Conservation (phyloP, 2,797 vertebrate species). For the Phyllotis vaccarum region DNA sequence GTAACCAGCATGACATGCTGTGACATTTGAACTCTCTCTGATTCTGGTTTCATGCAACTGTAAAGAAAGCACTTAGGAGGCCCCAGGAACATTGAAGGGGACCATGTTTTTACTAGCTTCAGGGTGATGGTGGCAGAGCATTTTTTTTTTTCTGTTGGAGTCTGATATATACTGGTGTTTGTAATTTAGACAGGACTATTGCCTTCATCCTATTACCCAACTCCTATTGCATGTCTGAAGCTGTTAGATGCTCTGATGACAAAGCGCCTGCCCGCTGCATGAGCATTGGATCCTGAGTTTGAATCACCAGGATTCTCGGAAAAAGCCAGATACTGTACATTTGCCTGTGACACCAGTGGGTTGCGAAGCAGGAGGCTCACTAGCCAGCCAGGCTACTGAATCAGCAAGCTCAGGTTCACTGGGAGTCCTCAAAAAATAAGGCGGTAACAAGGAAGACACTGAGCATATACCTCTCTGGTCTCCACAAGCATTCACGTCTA, state of each 20-base stretch:
- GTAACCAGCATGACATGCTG: accelerated
- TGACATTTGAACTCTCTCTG: neutral
- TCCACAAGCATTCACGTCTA: neutral
- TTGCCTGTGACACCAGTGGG: neutral
- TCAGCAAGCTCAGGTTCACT: neutral
- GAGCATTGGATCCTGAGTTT: neutral
- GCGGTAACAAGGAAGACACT: neutral
- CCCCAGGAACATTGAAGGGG: neutral
- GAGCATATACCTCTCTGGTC: neutral
- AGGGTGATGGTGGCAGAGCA: no score
- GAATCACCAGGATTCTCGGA: neutral
- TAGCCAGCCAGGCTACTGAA: neutral
- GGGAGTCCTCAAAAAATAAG: neutral
- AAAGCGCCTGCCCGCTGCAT: neutral
- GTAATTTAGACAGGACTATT: neutral
- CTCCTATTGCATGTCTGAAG: neutral
- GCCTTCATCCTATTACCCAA: neutral
- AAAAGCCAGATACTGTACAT: neutral
- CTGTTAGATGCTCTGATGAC: neutral
- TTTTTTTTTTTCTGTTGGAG: neutral
- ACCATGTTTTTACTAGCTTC: neutral
- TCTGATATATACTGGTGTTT: neutral
- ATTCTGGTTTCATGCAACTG: neutral
- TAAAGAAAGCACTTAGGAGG: neutral
- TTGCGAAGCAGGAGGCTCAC: neutral